These are phyloP conservation scores for Sweltsa coloradensis DNA, from an alignment of 1,140 invertebrate species.

Conservation along the genomic window DNA sequence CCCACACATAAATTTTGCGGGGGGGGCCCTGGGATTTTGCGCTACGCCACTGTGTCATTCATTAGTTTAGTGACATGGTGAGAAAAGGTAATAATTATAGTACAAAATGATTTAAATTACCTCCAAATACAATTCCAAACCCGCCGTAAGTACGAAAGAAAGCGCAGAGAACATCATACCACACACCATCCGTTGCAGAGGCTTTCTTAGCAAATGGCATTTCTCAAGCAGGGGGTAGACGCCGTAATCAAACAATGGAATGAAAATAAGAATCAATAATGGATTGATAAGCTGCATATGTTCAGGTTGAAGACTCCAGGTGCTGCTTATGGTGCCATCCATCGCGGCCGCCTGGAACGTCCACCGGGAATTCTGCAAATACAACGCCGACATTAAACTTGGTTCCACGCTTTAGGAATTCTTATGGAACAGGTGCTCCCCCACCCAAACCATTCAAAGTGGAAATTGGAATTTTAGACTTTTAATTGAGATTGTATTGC, in stretches of 20 bases:
- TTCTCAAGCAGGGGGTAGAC: conserved; percentile 51
- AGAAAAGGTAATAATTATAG: too few relatives aligned
- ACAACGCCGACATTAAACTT: too few relatives aligned
- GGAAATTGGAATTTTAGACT: too few relatives aligned
- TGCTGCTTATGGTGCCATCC: conserved; percentile 59
- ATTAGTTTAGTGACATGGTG: too few relatives aligned
- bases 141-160: conserved; percentile 80
- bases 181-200: conserved; percentile 60
- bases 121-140: conserved; percentile 71
- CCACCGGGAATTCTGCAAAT: conserved; percentile 75
- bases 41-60: too few relatives aligned
- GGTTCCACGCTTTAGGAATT: too few relatives aligned
- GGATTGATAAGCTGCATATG: conserved; percentile 86
- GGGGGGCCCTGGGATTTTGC: too few relatives aligned
- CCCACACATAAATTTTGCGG: too few relatives aligned
- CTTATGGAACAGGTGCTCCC: too few relatives aligned
- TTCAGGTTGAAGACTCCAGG: conserved; percentile 57
- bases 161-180: conserved; percentile 74
- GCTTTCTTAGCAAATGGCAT: conserved; percentile 40
- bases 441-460: too few relatives aligned
- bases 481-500: too few relatives aligned
- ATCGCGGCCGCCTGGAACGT: conserved; percentile 86
- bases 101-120: conserved; percentile 37
- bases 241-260: conserved; percentile 70
- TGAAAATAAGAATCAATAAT: conserved; percentile 69